Evolutionary conservation across 1,140 invertebrate genomes (phyloP), one percentile per base, ranked within the genome.

Genomic region (Caenorhabditis inopinata): DNA sequence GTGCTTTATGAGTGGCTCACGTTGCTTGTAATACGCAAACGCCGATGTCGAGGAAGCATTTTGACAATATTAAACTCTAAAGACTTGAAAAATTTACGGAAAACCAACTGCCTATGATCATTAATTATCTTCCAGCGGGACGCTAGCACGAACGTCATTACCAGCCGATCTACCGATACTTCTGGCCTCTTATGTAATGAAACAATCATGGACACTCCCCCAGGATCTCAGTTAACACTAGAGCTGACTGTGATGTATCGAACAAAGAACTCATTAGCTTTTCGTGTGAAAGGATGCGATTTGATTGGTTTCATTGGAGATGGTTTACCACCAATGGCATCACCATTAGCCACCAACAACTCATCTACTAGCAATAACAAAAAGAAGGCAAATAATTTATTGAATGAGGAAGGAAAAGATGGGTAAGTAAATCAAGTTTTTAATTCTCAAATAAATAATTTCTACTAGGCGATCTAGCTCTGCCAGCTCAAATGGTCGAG

Each of bases 211-310:
- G 14, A 11, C 12, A 68, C 58, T 9, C 58, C 58, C 1, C 58
- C 58, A 1, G 58, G 58, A 21, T 29, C 32, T 9, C 58, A 18
- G 9, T 7, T 68, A 11, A 29, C 25, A n/a, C 32, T 68, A 11
- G 58, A 68, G 7, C 3, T 68, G 2, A 68, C 58, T 2, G 12
- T 68, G 11, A 68, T 68, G 58, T 68, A 68, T 21, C 32, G 58
- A 68, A 38, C 32, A n/a, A 68, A 27, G 14, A 38, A 21, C 12
- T 38, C 58, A 42, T 21, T 38, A 29, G 58, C 58, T 11, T 68
- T 68, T 18, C 29, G 58, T 21, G n/a, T 68, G 21, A 68, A 68
- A 38, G 58, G 58, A 68, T 68, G 58, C 21, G 58, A 68, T 32
- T 16, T 68, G 16, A 68, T 68, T 1, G 58, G 58, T 38, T 68